phyloP scores from a whole-genome alignment of 2,888 invertebrate species.

The Achlya flavicornis region DNA sequence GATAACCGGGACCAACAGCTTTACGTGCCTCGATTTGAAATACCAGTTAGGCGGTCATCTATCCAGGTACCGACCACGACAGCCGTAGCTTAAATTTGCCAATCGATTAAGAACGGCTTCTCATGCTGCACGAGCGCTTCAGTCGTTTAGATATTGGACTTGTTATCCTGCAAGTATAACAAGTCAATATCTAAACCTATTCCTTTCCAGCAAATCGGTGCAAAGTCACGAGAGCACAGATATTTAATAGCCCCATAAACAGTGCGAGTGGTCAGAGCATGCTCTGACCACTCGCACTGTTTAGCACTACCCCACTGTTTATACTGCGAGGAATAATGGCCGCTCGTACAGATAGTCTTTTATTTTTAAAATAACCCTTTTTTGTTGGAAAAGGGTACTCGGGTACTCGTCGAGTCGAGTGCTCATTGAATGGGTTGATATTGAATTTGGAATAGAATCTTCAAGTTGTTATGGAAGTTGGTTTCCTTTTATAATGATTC shows the following conservation, averaged over 20 bases:
- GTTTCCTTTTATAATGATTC: neutral
- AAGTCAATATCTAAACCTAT: slow-evolving; percentile 24
- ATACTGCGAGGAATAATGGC: slow-evolving; percentile 16
- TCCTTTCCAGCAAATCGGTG: slow-evolving; percentile 12
- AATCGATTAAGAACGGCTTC: too few species aligned
- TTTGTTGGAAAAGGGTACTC: neutral
- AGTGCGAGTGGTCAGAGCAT: slow-evolving; percentile 41
- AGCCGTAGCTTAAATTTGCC: too few species aligned
- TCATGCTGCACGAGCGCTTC: too few species aligned
- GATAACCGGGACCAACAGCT: too few species aligned
- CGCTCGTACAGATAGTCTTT: slow-evolving; percentile 3
- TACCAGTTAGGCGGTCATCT: too few species aligned
- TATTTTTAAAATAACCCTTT: slow-evolving; percentile 7
- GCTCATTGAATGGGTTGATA: neutral
- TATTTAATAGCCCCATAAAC: slow-evolving; percentile 41
- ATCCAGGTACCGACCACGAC: too few species aligned
- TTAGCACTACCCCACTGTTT: slow-evolving; percentile 36
- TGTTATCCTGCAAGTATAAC: too few species aligned
- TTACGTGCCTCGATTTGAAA: too few species aligned
- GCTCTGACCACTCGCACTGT: too few species aligned
- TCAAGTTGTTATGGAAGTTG: neutral
- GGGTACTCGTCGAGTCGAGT: slow-evolving; percentile 1
- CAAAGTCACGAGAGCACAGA: slow-evolving; percentile 16
- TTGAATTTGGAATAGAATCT: neutral
- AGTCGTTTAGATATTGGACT: too few species aligned